Conservation (phyloP, 1,140 invertebrate species). For the Arctopsyche grandis region DNA sequence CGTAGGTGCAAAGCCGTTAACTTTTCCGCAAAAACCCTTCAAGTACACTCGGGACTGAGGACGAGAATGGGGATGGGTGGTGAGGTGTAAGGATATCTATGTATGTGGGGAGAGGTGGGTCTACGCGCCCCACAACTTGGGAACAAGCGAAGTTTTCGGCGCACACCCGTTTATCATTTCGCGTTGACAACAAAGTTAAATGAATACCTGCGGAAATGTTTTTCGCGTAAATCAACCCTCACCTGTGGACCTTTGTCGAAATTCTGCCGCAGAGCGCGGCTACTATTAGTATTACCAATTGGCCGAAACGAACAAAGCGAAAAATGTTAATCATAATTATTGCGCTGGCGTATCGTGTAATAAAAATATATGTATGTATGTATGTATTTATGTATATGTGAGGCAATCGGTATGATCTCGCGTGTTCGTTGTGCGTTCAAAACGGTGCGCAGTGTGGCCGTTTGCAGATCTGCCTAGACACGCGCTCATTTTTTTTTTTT, state of each 20-base stretch:
- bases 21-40: conserved; percentile 19
- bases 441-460: no score
- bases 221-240: conserved; percentile 47
- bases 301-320: neutral
- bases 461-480: no score
- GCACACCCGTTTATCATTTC: conserved; percentile 45
- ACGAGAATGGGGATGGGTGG: neutral
- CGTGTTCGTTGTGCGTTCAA: no score
- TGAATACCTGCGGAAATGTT: conserved; percentile 51
- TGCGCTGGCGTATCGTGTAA: no score
- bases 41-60: neutral
- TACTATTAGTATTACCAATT: no score
- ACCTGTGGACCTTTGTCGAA: conserved; percentile 33
- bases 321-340: neutral
- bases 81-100: neutral
- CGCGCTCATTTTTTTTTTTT: no score
- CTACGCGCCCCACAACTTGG: neutral
- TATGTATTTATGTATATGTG: no score
- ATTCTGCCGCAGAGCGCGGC: neutral
- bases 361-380: no score
- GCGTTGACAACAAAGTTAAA: conserved; percentile 53
- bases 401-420: no score
- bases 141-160: conserved; percentile 32
- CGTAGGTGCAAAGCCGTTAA: conserved; percentile 26
- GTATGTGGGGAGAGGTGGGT: no score